A percentile compares a stretch with the other conserved stretches of the same genome.
Conservation (phyloP, 2,113 vertebrate genomes). For the Callorhinus ursinus region DNA sequence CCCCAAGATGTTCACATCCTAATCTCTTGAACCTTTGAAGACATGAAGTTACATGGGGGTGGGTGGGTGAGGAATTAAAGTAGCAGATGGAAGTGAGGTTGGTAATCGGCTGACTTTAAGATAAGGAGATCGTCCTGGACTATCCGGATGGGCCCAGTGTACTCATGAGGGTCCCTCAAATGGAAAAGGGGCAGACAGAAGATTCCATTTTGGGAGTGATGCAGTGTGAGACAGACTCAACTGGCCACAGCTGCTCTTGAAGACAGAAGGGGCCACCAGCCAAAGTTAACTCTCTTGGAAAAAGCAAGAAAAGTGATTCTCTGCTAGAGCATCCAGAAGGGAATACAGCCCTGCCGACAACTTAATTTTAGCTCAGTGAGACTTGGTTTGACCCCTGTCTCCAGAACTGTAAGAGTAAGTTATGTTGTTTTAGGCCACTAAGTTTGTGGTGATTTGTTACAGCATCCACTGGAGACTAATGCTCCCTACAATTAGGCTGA, state of each 20-base stretch:
- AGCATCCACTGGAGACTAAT: accelerated
- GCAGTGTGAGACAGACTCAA: background rate
- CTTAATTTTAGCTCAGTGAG: background rate
- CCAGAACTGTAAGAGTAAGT: background rate
- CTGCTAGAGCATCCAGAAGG: background rate
- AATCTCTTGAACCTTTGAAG: background rate
- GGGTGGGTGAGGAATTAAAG: background rate
- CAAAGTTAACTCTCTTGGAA: background rate
- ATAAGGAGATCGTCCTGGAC: too few relatives aligned
- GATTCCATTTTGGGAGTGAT: background rate
- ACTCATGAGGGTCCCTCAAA: background rate
- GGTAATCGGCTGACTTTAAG: background rate
- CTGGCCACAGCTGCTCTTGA: accelerated
- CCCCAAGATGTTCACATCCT: background rate
- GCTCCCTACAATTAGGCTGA: background rate
- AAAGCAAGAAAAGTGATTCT: background rate
- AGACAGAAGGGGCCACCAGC: background rate
- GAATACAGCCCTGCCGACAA: background rate
- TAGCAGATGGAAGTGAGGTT: background rate
- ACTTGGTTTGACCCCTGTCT: background rate
- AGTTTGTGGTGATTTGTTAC: background rate
- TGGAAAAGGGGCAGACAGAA: background rate
- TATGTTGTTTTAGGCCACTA: too few relatives aligned
- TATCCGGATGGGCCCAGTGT: background rate
- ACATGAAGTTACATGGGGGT: background rate